These are phyloP conservation scores for Scotopteryx bipunctaria DNA, from an alignment of 2,888 invertebrate species.

Conservation along the genomic window DNA sequence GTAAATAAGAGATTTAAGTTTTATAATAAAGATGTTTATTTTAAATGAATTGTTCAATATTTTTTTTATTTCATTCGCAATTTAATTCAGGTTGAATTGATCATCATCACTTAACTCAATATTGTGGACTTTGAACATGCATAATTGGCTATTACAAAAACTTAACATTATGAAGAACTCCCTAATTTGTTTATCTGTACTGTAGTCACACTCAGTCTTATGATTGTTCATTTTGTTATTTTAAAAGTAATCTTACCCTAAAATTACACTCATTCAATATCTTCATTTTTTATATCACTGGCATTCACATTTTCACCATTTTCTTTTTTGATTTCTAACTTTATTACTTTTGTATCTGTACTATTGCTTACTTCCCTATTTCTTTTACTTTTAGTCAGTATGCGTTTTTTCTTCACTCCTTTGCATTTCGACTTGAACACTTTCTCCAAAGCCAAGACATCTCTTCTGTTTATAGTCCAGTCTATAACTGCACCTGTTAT, in stretches of 20 bases:
- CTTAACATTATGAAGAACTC: too few species aligned
- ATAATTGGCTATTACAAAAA: too few species aligned
- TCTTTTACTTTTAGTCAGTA: slow-evolving; percentile 63
- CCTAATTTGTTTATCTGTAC: not conserved
- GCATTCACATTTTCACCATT: not conserved
- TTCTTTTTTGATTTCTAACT: slow-evolving; percentile 52
- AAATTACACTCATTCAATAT: not conserved
- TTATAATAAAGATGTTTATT: slow-evolving; percentile 22
- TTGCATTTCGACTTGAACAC: slow-evolving; percentile 78
- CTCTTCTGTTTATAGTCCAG: slow-evolving; percentile 88
- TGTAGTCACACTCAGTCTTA: slow-evolving; percentile 3
- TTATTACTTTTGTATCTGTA: slow-evolving; percentile 48
- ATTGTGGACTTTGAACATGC: too few species aligned
- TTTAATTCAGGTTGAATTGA: too few species aligned
- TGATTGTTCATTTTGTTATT: not conserved
- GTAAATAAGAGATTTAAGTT: slow-evolving; percentile 25
- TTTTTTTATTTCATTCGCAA: slow-evolving; percentile 20
- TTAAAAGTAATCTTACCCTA: too few species aligned
- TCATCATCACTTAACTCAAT: too few species aligned
- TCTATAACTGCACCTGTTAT: slow-evolving; percentile 78
- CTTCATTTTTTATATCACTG: not conserved
- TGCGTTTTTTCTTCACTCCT: slow-evolving; percentile 73
- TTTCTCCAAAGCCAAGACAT: slow-evolving; percentile 85
- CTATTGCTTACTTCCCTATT: slow-evolving; percentile 27
- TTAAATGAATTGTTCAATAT: not conserved